Base-by-base conservation (phyloP, 2,797 vertebrate species). In the Peromyscus eremicus region DNA sequence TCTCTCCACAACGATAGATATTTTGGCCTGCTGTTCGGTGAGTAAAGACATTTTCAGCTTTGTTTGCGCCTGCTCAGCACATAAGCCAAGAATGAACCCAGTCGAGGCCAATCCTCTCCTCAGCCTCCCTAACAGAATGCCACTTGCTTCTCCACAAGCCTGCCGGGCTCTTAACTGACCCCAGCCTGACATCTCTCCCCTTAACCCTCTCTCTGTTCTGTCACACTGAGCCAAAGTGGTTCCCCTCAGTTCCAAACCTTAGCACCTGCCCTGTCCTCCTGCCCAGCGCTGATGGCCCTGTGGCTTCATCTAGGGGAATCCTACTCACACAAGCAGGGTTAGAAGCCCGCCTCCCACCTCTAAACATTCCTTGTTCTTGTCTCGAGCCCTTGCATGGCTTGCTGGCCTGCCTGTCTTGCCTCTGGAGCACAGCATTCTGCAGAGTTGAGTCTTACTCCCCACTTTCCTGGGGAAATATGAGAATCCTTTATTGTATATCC, bases 101-200 rank as follows among this genome's bases (percentile, higher is more conserved):
- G 55, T 14, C 29, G 25, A 76, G 37, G 37, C 29, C 19, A 25
- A 14, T 8, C 37, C 14, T 25, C 2, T 40, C 43, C 76, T 79
- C 37, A 70, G 52, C 62, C 23, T 55, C 37, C n/a, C 62, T 34
- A 11, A 71, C 14, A 37, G 68, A 70, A 32, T 19, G 5, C 12
- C 0, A 0, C 8, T 2, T 3, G 55, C 13, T 5, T 86, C 27
- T 37, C 81, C n/a, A 73, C 66, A 1, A 19, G 64, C 32, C 49
- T 55, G 62, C 40, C 0, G 1, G 40, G 37, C 66, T 91, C 34
- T 14, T 19, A 21, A 57, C 16, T 17, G 37, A 60, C 14, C 34
- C 52, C 27, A 27, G 5, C 16, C 66, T 81, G 85, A 32, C 9
- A 13, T n/a, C 19, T 29, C 32, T 60, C 25, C n/a, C 66, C 43